A percentile compares a stretch with the other conserved stretches of the same genome.
phyloP scores from a whole-genome alignment of 2,888 invertebrate genomes.

The Watsonalla cultraria region DNA sequence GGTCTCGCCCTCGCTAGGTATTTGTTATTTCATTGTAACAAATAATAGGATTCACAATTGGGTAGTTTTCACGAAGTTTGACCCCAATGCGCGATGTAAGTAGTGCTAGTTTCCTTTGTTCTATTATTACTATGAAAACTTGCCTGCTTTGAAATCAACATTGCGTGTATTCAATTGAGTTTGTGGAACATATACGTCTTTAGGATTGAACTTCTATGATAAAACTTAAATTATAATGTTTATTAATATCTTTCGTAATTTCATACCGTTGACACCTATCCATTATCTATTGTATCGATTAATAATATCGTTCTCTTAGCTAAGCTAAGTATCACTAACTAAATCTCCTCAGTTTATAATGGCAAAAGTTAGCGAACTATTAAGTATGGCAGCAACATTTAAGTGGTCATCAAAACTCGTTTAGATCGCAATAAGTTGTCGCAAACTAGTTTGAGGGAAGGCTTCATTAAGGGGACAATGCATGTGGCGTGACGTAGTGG shows the following conservation, averaged over 20 bases:
- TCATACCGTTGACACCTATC: neutral
- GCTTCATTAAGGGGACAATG: slow-evolving; percentile 74
- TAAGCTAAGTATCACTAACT: slow-evolving; percentile 11
- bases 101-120: slow-evolving; percentile 31
- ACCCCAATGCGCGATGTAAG: slow-evolving; percentile 24
- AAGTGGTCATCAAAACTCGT: slow-evolving; percentile 70
- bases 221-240: too few relatives aligned
- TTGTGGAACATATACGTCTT: too few relatives aligned
- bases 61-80: slow-evolving; percentile 40
- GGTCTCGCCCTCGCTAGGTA: slow-evolving; percentile 26
- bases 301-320: neutral
- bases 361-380: slow-evolving; percentile 57
- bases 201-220: too few relatives aligned
- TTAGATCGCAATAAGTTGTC: slow-evolving; percentile 68
- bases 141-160: slow-evolving; percentile 9
- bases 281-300: neutral
- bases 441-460: slow-evolving; percentile 52
- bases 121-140: slow-evolving; percentile 28
- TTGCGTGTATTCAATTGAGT: slow-evolving; percentile 8
- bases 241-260: too few relatives aligned
- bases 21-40: slow-evolving; percentile 55
- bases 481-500: slow-evolving; percentile 59
- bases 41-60: slow-evolving; percentile 58
- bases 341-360: slow-evolving; percentile 56
- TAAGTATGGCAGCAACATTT: slow-evolving; percentile 55